Conservation (phyloP, 1,140 invertebrate genomes). For the Lutraria rhynchaena region DNA sequence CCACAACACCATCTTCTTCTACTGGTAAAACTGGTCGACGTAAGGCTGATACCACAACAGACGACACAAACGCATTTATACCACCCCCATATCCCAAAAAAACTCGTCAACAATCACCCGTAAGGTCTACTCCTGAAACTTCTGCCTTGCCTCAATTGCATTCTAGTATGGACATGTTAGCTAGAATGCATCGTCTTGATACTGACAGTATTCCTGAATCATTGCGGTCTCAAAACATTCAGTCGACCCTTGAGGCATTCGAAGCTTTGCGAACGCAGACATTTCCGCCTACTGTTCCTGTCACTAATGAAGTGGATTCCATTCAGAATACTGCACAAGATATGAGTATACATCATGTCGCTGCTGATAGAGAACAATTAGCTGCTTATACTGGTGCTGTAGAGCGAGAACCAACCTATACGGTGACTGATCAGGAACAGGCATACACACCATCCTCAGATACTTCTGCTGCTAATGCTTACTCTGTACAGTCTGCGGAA, state of each 20-base stretch:
- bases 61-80: constrained; percentile 28
- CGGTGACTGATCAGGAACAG: constrained; percentile 36
- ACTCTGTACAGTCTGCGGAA: constrained; percentile 17
- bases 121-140: constrained; percentile 15
- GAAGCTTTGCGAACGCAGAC: constrained; percentile 53
- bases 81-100: constrained; percentile 45
- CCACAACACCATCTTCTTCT: constrained; percentile 27
- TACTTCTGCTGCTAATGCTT: constrained; percentile 6
- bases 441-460: constrained; percentile 49
- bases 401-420: constrained; percentile 29
- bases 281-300: constrained; percentile 27
- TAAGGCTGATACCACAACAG: constrained; percentile 35
- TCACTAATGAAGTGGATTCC: neutral
- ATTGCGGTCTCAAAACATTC: constrained; percentile 51
- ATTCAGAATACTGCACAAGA: constrained; percentile 51
- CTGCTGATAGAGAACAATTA: constrained; percentile 38
- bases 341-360: constrained; percentile 50
- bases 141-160: constrained; percentile 44
- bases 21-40: constrained; percentile 43
- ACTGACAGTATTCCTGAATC: constrained; percentile 50
- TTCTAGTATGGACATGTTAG: constrained; percentile 54
- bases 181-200: constrained; percentile 44
- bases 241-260: constrained; percentile 51
- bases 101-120: constrained; percentile 48
- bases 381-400: constrained; percentile 35